phyloP scores from a whole-genome alignment of 1,140 invertebrate species.

The Cyrtorhinus lividipennis region DNA sequence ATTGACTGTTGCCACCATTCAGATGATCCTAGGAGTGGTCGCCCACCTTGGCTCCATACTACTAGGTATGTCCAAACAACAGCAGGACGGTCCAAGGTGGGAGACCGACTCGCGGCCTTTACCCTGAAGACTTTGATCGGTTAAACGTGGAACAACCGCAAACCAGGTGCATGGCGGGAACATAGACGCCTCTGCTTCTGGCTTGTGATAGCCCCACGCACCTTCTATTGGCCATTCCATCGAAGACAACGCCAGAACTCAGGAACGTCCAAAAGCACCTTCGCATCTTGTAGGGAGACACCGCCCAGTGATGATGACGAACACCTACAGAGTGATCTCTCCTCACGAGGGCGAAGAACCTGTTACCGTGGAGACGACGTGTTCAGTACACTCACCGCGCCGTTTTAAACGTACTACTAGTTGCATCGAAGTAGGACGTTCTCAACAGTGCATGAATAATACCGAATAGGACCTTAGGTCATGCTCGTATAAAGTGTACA shows the following conservation, averaged over 20 bases:
- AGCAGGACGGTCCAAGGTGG: neutral
- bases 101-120: too few relatives aligned
- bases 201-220: neutral
- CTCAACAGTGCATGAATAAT: neutral
- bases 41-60: neutral
- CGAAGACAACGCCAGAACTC: too few relatives aligned
- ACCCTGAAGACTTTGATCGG: neutral
- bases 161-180: neutral
- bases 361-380: too few relatives aligned
- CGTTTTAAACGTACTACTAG: neutral
- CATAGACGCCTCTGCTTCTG: neutral
- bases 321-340: neutral
- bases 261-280: neutral
- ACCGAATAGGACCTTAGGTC: too few relatives aligned
- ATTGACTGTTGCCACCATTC: too few relatives aligned
- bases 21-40: too few relatives aligned
- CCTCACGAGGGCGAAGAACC: too few relatives aligned
- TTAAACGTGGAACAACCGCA: neutral
- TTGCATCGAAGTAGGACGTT: neutral
- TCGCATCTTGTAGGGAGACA: neutral
- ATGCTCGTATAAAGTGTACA: too few relatives aligned
- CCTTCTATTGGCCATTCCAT: too few relatives aligned
- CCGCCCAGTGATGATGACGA: neutral
- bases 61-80: neutral
- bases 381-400: neutral